A percentile compares a stretch with the other conserved stretches of the same genome.
phyloP scores from a whole-genome alignment of 2,113 vertebrate genomes.

The Microtus ochrogaster region DNA sequence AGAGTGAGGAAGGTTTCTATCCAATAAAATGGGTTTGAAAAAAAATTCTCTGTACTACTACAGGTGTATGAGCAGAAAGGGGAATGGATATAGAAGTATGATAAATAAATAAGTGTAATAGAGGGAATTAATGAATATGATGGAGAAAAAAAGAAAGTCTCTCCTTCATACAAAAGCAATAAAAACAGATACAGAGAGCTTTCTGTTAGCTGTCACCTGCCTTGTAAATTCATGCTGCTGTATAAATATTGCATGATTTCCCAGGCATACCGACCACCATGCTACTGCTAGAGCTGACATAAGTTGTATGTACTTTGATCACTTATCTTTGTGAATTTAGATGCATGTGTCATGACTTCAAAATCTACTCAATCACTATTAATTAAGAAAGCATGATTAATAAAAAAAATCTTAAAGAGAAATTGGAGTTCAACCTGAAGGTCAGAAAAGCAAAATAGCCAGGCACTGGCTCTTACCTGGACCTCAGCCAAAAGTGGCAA shows the following conservation, averaged over 20 bases:
- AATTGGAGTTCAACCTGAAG: no score
- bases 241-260: neutral
- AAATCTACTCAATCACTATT: neutral
- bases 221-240: neutral
- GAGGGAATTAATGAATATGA: neutral
- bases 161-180: no score
- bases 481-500: no score
- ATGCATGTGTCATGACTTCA: neutral
- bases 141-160: neutral
- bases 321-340: neutral
- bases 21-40: slow-evolving; percentile 41
- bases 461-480: no score
- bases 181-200: neutral
- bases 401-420: no score
- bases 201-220: neutral
- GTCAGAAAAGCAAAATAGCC: no score
- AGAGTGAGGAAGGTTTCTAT: neutral
- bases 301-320: neutral
- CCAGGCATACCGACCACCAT: neutral
- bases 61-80: neutral
- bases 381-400: neutral
- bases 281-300: neutral
- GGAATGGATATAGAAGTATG: neutral
- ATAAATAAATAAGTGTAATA: neutral
- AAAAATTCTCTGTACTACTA: neutral